A percentile compares a stretch with the other conserved stretches of the same genome.
Evolutionary conservation across 2,113 vertebrate genomes (phyloP).

Genomic region (Dromiciops gliroides): DNA sequence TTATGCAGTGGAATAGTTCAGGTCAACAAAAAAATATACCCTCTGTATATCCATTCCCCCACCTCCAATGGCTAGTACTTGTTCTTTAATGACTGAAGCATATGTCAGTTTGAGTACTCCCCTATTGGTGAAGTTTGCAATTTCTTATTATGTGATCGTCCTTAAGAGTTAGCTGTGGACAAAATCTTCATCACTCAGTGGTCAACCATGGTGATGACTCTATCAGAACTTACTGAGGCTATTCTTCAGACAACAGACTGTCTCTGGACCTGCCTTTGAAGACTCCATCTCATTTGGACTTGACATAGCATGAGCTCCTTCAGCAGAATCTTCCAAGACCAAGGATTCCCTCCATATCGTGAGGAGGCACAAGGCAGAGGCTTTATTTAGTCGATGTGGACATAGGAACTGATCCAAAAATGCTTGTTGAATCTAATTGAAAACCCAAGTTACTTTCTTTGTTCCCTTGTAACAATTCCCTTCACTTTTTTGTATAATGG

Average conservation of each 20-base stretch:
- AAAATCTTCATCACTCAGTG: neutral
- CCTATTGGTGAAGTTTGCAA: neutral
- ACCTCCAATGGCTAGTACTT: neutral
- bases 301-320: neutral
- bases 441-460: conserved; percentile 9
- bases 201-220: neutral
- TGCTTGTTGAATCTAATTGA: conserved; percentile 10
- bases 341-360: neutral
- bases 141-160: neutral
- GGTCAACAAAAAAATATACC: neutral
- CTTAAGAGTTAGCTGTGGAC: neutral
- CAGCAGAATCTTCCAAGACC: neutral
- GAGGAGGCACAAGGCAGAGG: neutral
- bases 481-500: neutral
- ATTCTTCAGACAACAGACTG: neutral
- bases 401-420: conserved; percentile 16
- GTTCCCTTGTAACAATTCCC: neutral
- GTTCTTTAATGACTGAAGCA: neutral
- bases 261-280: neutral
- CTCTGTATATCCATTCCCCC: neutral
- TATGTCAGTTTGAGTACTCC: neutral
- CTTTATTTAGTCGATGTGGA: neutral
- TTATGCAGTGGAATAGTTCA: neutral
- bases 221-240: neutral
- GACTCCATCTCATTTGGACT: neutral